Conservation (phyloP, 2,888 invertebrate species). For the Noctua janthina region DNA sequence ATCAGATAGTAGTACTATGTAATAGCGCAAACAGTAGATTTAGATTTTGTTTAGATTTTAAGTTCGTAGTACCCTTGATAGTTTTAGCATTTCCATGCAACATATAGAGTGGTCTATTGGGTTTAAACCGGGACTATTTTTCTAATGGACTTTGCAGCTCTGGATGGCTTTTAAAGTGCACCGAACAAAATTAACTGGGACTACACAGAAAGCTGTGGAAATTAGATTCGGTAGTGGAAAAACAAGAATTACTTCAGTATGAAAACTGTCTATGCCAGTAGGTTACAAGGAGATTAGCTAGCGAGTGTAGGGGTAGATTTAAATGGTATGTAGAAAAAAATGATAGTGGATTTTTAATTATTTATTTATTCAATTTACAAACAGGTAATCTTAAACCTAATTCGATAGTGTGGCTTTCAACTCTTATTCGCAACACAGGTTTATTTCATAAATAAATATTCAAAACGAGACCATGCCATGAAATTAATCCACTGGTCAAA, state of each 20-base stretch:
- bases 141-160: slow-evolving; percentile 49
- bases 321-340: neutral
- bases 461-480: too few relatives aligned
- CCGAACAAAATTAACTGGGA: slow-evolving; percentile 49
- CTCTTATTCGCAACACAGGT: too few relatives aligned
- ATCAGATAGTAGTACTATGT: neutral
- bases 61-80: slow-evolving; percentile 37
- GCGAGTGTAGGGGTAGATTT: neutral
- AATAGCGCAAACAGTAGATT: neutral
- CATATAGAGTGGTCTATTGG: slow-evolving; percentile 46
- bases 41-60: too few relatives aligned
- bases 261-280: slow-evolving; percentile 5
- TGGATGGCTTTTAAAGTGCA: slow-evolving; percentile 48
- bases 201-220: slow-evolving; percentile 45
- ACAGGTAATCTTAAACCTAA: too few relatives aligned
- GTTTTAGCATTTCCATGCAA: slow-evolving; percentile 32
- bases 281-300: neutral
- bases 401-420: too few relatives aligned
- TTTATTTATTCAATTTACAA: too few relatives aligned
- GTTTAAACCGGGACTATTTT: slow-evolving; percentile 48
- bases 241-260: slow-evolving; percentile 16
- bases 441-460: too few relatives aligned
- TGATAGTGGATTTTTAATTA: neutral
- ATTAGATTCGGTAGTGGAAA: slow-evolving; percentile 41
- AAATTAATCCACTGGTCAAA: too few relatives aligned